phyloP scores from a whole-genome alignment of 2,888 invertebrate genomes.

The Plebejus argus region DNA sequence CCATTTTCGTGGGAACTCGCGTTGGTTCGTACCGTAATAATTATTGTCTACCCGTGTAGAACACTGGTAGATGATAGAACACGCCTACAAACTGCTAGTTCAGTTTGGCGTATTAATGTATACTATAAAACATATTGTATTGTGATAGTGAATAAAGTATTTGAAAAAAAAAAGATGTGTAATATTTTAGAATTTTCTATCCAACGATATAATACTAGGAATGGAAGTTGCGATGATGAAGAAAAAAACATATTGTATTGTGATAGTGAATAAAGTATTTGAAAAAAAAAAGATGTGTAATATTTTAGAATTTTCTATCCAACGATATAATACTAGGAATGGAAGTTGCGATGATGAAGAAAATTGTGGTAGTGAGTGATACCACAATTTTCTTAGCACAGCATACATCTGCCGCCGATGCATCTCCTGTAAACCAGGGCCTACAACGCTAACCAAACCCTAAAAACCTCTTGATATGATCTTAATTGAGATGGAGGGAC shows the following conservation, averaged over 20 bases:
- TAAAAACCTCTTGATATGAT: background rate
- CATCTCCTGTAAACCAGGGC: background rate
- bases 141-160: too few species aligned
- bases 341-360: background rate
- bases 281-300: too few species aligned
- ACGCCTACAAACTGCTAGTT: too few species aligned
- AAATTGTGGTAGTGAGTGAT: background rate
- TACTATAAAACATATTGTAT: too few species aligned
- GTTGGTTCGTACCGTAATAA: slow-evolving; percentile 9
- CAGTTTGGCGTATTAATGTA: too few species aligned
- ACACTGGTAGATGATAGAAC: background rate
- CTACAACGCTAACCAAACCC: background rate
- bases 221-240: background rate
- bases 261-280: too few species aligned
- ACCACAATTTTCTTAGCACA: background rate
- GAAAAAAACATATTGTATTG: too few species aligned
- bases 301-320: background rate
- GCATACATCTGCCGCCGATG: background rate
- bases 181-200: background rate
- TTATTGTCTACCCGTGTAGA: background rate
- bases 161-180: too few species aligned
- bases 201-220: background rate
- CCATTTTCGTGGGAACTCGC: background rate
- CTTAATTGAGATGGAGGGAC: too few species aligned
- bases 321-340: background rate